Conservation (phyloP, 1,140 invertebrate genomes). For the Panulirus ornatus region DNA sequence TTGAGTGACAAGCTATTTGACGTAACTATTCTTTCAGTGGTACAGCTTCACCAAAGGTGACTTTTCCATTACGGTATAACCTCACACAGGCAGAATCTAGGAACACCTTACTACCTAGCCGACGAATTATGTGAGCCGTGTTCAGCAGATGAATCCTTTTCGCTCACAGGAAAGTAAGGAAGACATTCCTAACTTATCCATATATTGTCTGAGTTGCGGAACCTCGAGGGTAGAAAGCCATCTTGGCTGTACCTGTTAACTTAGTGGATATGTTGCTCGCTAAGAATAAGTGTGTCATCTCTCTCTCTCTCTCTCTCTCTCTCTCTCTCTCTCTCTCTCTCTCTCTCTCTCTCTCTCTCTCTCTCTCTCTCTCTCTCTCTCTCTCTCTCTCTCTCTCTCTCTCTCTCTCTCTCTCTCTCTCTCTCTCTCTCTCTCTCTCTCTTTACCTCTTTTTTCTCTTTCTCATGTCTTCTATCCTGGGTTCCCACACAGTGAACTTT, state of each 20-base stretch:
- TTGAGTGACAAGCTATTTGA: no score
- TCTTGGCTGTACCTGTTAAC: neutral
- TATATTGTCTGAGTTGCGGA: neutral
- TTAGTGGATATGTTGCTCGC: neutral
- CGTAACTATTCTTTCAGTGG: no score
- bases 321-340: neutral
- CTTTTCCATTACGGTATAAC: no score
- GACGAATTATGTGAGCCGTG: no score
- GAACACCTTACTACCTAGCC: no score
- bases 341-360: conserved; percentile 8
- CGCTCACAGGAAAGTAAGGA: no score
- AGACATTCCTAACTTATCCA: neutral
- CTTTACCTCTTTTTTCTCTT: neutral
- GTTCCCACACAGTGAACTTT: no score
- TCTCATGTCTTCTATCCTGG: neutral
- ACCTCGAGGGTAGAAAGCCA: neutral
- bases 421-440: neutral
- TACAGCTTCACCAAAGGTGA: no score
- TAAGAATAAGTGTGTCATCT: neutral
- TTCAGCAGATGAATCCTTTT: no score
- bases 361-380: neutral
- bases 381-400: neutral
- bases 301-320: neutral
- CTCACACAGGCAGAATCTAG: no score
- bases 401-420: neutral